Base-by-base conservation (phyloP, 2,797 vertebrate species). In the Phylloscopus collybita region DNA sequence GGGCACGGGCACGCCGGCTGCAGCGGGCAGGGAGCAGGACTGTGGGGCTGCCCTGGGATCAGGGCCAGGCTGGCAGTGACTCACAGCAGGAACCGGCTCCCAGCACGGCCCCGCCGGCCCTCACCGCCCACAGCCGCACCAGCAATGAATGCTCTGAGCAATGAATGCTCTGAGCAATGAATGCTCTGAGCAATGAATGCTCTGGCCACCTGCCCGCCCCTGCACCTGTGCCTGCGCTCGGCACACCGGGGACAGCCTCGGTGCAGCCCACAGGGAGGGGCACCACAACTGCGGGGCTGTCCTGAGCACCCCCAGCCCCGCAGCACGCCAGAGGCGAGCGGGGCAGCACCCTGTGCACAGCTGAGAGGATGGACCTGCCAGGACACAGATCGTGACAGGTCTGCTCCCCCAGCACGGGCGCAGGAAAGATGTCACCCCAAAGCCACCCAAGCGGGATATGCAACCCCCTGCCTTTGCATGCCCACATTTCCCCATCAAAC, bases 1-100 rank as follows among this genome's bases (percentile, higher is more conserved):
- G 0, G 1, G 4, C 1, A 1, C 0, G 20, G 44, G 42, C 22
- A 2, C 0, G 4, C 29, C n/a, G 0, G 1, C 49, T n/a, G 71
- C 34, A 62, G 57, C 0, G 1, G n/a, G 65, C 57, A 79, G 65
- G 29, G 29, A 61, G 30, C 57, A 56, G 59, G 22, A 26, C 57
- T 19, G 50, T 15, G 49, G 65, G 36, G 66, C 57, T 70, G 36
- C 22, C 3, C 10, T 0, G 6, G 75, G 50, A 66, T 44, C 40
- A 18, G 57, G 49, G 70, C 80, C 73, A 64, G 51, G 16, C 61
- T 9, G 40, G 30, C 2, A 11, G 44, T 92, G 90, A 82, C 21
- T 89, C 93, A 94, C 0, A 1, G 78, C 50, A 53, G 70, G 34
- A 74, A 34, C 25, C 0, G 0, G 51, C 51, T 90, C 60, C 44